These are phyloP conservation scores for Spea hammondii DNA, from an alignment of 2,797 vertebrate species.

Conservation along the genomic window DNA sequence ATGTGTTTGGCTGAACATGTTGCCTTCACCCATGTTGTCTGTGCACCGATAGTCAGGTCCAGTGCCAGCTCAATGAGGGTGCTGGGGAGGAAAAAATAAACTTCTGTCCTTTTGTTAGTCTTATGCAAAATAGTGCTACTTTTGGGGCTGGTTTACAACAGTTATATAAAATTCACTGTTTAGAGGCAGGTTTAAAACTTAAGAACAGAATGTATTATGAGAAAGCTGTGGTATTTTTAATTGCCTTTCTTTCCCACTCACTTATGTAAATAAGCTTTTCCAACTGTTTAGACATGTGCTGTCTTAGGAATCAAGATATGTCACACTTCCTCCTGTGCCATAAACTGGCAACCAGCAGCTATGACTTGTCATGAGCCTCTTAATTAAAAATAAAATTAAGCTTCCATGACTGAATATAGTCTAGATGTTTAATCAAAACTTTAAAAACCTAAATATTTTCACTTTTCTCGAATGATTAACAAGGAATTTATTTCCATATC, in stretches of 20 bases:
- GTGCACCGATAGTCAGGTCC: too few relatives aligned
- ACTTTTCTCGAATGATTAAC: too few relatives aligned
- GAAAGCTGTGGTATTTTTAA: constrained; percentile 14
- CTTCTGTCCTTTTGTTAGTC: too few relatives aligned
- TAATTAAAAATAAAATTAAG: too few relatives aligned
- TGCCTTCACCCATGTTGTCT: too few relatives aligned
- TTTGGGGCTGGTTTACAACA: background rate
- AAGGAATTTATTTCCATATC: too few relatives aligned
- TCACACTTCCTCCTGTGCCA: background rate
- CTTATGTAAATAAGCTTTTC: constrained; percentile 24
- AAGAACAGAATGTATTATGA: constrained; percentile 5
- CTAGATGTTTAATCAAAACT: too few relatives aligned
- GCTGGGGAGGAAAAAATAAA: too few relatives aligned
- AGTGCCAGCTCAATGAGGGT: too few relatives aligned
- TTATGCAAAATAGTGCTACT: background rate
- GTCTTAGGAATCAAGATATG: background rate
- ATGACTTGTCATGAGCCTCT: background rate
- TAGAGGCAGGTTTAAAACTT: background rate
- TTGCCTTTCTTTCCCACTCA: constrained; percentile 18
- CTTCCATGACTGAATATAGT: too few relatives aligned
- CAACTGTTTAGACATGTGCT: constrained; percentile 31
- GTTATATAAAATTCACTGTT: background rate
- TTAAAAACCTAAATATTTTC: too few relatives aligned
- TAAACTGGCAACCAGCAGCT: background rate
- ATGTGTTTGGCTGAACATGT: too few relatives aligned